Evolutionary conservation across 2,888 invertebrate genomes (phyloP).

Genomic region (Dilophus febrilis): DNA sequence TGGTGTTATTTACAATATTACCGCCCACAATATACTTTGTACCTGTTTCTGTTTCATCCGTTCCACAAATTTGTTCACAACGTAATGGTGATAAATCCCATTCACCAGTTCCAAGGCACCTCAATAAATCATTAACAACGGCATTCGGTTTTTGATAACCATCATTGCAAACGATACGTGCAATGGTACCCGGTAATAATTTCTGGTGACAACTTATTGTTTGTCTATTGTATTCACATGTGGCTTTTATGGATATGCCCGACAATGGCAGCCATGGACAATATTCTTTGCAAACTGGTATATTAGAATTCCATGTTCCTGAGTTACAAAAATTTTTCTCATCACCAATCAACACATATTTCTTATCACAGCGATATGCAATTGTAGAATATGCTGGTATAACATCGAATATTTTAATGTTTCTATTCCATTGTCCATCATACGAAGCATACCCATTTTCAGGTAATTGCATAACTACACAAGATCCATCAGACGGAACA

Average conservation of each 20-base stretch:
- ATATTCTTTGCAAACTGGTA: conserved; percentile 1
- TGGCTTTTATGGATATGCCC: conserved; percentile 2
- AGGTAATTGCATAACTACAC: conserved; percentile 1
- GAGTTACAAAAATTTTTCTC: conserved; percentile 1
- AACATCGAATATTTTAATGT: background rate
- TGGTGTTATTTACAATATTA: background rate
- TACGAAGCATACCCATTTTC: background rate
- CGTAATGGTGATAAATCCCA: conserved; percentile 16
- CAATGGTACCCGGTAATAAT: conserved; percentile 11
- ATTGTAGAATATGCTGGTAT: background rate
- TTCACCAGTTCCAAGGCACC: conserved; percentile 15
- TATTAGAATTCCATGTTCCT: background rate
- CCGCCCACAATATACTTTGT: conserved; percentile 4
- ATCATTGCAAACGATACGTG: conserved; percentile 9
- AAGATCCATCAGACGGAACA: background rate
- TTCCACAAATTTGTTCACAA: conserved; percentile 19
- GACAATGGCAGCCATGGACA: background rate
- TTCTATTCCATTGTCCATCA: background rate
- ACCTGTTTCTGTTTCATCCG: conserved; percentile 1
- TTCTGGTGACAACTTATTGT: conserved; percentile 9
- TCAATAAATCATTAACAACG: background rate
- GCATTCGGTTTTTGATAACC: conserved; percentile 7
- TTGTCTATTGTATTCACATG: conserved; percentile 7
- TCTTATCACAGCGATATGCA: conserved; percentile 1
- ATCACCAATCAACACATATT: conserved; percentile 1